Conservation (phyloP, 2,113 vertebrate genomes). For the Gavia stellata region DNA sequence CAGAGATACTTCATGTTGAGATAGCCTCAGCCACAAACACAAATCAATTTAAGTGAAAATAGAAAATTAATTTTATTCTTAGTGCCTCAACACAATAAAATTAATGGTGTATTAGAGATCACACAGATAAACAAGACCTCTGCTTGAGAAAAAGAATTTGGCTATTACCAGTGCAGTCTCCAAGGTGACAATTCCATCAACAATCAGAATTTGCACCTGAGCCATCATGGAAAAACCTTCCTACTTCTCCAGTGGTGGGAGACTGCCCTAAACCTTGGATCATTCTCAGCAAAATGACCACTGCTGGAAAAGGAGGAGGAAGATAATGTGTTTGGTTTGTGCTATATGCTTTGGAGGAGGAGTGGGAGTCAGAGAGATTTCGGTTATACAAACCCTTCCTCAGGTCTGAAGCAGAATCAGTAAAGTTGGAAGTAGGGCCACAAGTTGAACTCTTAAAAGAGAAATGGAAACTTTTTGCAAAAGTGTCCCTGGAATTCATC, state of each 20-base stretch:
- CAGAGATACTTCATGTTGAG: neutral
- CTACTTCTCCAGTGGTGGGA: neutral
- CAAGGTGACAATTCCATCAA: neutral
- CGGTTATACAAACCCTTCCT: accelerated
- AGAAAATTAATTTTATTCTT: neutral
- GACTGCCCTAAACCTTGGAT: neutral
- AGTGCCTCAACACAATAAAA: neutral
- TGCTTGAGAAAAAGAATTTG: neutral
- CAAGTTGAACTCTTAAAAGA: neutral
- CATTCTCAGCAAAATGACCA: neutral
- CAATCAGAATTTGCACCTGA: neutral
- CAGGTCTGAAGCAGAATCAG: neutral
- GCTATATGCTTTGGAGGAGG: neutral
- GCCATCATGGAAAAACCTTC: neutral
- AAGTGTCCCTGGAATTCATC: neutral
- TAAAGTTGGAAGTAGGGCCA: neutral
- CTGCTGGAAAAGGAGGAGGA: neutral
- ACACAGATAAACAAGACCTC: neutral
- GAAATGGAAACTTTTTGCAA: neutral
- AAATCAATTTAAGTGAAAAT: neutral
- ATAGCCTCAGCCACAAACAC: neutral
- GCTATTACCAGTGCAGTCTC: neutral
- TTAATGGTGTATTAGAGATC: neutral
- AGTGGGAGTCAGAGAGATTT: neutral
- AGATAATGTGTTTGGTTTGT: neutral